Base-by-base conservation (phyloP, 2,113 vertebrate genomes). In the Antigone vipio region DNA sequence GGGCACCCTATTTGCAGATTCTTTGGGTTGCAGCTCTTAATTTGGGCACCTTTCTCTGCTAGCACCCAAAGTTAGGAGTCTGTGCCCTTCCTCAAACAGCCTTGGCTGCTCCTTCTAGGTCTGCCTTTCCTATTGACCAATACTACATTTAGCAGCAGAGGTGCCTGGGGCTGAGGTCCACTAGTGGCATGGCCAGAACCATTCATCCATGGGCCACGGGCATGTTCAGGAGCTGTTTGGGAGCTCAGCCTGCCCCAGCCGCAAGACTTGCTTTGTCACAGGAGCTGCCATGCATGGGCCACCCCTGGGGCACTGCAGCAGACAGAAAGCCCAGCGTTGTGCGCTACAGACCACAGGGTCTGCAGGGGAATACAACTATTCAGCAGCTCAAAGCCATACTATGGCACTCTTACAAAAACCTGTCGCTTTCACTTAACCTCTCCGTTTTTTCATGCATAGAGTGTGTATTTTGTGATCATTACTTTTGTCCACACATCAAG, bases 211-310 rank as follows among this genome's bases (percentile, higher is more conserved):
- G 40, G 45, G 27, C 30, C 50, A 34, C 13, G 21, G 34, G 44
- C 15, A 12, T 8, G 3, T 35, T 85, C n/a, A 53, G 80, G 64
- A 85, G 27, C 24, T 58, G 6, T 63, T 32, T 82, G 45, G 22
- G 38, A 87, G 8, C 34, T 83, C 49, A 83, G 49, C 29, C 18
- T 60, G 35, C 67, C 42, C 18, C 80, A 80, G 29, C 26, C 2
- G 2, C 72, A 47, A 30, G 26, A n/a, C 21, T n/a, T 32, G 20
- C 9, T 82, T 78, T 85, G 67, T 5, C 12, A 30, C 7, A 40
- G 0, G 2, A 75, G 13, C 47, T 86, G 47, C 34, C 3, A 0
- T 59, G 9, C 29, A 9, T 23, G 17, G 62, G 23, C 15, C 38
- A 62, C 11, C 2, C 30, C 74, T 84, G 1, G 3, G 34, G 18